Evolutionary conservation across 30 jellyfish, hydroid and myxozoan species (phyloP), one percentile per base, ranked within the genome.

Genomic region (Nemopilema nomurai): DNA sequence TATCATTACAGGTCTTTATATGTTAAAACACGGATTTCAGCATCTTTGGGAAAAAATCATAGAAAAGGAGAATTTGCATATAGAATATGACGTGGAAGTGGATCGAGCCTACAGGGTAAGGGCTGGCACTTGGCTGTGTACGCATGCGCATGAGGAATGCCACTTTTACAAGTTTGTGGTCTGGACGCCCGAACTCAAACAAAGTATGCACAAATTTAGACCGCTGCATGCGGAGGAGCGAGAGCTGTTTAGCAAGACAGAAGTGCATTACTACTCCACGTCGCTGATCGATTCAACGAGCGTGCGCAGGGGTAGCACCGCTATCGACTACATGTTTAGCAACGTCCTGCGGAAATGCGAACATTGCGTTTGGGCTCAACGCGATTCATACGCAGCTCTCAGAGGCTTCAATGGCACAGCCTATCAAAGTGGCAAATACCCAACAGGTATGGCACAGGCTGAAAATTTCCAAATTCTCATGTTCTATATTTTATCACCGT

Each of bases 171-270:
- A 84, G 23, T 92, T 92, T 69, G 89, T 92, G 62, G 83, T 92
- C 62, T 92, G 98, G 98, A 92, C 96, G 24, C 98, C 98, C 16
- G 98, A 92, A 31, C 27, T 92, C 83, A 33, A 80, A 64, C 83
- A 26, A 41, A 92, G 97, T 79, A 62, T 92, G 51, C 32, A 76
- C 13, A 73, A 66, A 24, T 86, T 93, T 79, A 81, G 49, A 62
- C 80, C 83, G 24, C 77, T 41, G 28, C 77, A 74, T 64, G 80
- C 41, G 0, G 85, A 49, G 0, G 98, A 92, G 23, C 30, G 68
- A 51, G 82, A 88, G 28, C 28, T 78, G 7, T 92, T 81, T 78
- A 66, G 66, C 22, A 50, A 83, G 21, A 82, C 86, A 51, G 52
- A 18, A 21, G 89, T 89, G 30, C 83, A 81, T 16, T 92, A 66